A percentile compares a stretch with the other conserved stretches of the same genome.
phyloP scores from a whole-genome alignment of 1,140 invertebrate genomes.

The Papilio machaon region DNA sequence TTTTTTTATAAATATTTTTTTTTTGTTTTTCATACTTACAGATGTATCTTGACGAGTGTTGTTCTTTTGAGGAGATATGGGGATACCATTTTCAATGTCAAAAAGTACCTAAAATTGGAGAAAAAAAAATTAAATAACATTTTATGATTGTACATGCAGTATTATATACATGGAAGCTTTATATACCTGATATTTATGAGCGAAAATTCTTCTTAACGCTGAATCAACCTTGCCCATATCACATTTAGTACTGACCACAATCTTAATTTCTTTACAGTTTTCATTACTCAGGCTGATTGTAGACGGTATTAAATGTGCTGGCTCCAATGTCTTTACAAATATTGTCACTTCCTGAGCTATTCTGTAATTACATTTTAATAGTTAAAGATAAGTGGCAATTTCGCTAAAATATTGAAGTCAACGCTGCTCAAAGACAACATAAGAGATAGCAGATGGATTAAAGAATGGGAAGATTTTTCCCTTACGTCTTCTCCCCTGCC shows the following conservation, averaged over 20 bases:
- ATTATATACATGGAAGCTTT: too few relatives aligned
- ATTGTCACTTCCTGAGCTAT: constrained; percentile 38
- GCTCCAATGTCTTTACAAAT: constrained; percentile 38
- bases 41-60: not conserved
- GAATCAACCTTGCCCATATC: constrained; percentile 46
- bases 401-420: not conserved
- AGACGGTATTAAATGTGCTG: constrained; percentile 41
- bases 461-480: too few relatives aligned
- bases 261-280: constrained; percentile 26
- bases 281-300: constrained; percentile 20
- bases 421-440: too few relatives aligned
- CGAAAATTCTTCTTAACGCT: constrained; percentile 47
- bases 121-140: not conserved
- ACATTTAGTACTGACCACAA: constrained; percentile 41
- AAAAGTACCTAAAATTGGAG: not conserved
- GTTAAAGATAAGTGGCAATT: not conserved
- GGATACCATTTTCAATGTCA: not conserved
- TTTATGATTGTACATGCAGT: too few relatives aligned
- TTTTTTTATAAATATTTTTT: too few relatives aligned
- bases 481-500: too few relatives aligned
- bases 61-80: not conserved
- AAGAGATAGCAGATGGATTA: too few relatives aligned
- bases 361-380: constrained; percentile 34
- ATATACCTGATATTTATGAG: constrained; percentile 56
- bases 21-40: not conserved